phyloP scores from a whole-genome alignment of 2,797 vertebrate genomes.

The Picus viridis region DNA sequence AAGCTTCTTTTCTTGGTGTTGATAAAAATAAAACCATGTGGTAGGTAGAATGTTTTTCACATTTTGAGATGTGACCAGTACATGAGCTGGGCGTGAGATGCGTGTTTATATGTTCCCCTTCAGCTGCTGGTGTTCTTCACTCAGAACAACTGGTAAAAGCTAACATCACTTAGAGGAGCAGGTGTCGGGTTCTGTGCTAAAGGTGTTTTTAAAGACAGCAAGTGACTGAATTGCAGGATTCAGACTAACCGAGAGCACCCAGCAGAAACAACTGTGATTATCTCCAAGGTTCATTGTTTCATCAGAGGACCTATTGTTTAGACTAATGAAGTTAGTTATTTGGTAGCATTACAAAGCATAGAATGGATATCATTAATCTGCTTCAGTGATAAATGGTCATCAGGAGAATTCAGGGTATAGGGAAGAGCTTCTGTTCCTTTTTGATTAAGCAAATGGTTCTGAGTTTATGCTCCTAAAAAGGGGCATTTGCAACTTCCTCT shows the following conservation, averaged over 20 bases:
- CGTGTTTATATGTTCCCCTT: neutral
- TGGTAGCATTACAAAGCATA: neutral
- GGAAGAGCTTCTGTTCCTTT: neutral
- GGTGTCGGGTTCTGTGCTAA: neutral
- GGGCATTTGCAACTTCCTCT: constrained; percentile 29
- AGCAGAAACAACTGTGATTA: neutral
- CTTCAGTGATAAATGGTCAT: neutral
- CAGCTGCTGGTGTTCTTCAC: neutral
- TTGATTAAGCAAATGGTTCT: constrained; percentile 33
- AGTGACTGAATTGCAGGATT: neutral
- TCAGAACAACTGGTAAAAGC: neutral
- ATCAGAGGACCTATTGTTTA: neutral
- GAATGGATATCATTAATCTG: neutral
- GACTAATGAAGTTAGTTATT: neutral
- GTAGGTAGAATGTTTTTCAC: neutral
- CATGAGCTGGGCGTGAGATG: neutral
- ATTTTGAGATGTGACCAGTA: neutral
- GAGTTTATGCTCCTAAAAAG: constrained; percentile 1
- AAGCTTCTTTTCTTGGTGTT: neutral
- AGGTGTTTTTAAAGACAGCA: neutral
- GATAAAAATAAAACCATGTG: neutral
- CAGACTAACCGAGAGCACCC: neutral
- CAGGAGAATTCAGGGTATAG: neutral
- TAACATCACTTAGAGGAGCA: neutral
- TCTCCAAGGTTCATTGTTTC: neutral